Percentiles rank a stretch among this genome's conserved stretches.
Evolutionary conservation across 1,140 invertebrate genomes (phyloP).

Genomic region (Maniola jurtina): DNA sequence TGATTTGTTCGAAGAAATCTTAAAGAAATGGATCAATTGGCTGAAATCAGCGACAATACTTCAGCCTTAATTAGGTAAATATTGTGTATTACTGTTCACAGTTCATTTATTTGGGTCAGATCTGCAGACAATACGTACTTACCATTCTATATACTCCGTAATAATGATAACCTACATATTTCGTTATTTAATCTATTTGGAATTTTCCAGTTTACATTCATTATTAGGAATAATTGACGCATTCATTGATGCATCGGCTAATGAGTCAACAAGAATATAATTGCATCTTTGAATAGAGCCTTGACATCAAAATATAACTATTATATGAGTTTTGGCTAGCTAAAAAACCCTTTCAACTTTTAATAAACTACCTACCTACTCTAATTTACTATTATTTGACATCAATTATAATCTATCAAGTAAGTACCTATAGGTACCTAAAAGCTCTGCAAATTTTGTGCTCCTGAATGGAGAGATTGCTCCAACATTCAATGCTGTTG

Average conservation of each 20-base stretch:
- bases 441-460: too few species aligned
- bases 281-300: slow-evolving; percentile 21
- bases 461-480: too few species aligned
- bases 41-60: slow-evolving; percentile 16
- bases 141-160: slow-evolving; percentile 43
- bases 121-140: slow-evolving; percentile 36
- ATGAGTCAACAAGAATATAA: slow-evolving; percentile 23
- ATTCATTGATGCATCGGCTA: slow-evolving; percentile 25
- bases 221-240: slow-evolving; percentile 30
- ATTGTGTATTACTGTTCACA: slow-evolving; percentile 21
- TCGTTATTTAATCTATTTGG: slow-evolving; percentile 54
- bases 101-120: slow-evolving; percentile 40
- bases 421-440: too few species aligned
- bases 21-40: slow-evolving; percentile 18
- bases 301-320: slow-evolving; percentile 21
- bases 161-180: slow-evolving; percentile 59
- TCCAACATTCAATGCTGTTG: too few species aligned
- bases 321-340: not conserved
- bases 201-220: slow-evolving; percentile 49
- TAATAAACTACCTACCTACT: too few species aligned
- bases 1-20: not conserved
- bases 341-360: not conserved
- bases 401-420: too few species aligned
- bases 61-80: slow-evolving; percentile 9
- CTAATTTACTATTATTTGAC: too few species aligned